phyloP scores from a whole-genome alignment of 2,888 invertebrate genomes.

The Galerucella calmariensis region DNA sequence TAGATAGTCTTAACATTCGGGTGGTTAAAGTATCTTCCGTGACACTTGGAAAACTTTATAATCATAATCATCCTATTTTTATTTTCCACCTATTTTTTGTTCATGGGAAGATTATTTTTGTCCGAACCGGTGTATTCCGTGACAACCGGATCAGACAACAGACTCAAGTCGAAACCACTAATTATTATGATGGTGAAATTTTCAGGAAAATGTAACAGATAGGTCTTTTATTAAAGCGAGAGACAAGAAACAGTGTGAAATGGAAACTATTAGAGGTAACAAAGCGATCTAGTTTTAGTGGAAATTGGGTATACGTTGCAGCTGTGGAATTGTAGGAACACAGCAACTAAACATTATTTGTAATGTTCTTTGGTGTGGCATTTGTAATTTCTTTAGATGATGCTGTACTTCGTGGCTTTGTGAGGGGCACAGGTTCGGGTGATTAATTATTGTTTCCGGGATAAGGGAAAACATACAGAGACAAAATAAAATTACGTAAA shows the following conservation, averaged over 20 bases:
- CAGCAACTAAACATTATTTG: constrained; percentile 27
- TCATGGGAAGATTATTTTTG: neutral
- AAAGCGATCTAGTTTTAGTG: constrained; percentile 18
- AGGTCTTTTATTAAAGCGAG: constrained; percentile 36
- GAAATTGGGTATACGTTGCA: constrained; percentile 32
- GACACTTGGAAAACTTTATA: too few species aligned
- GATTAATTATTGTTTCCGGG: neutral
- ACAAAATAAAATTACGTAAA: too few species aligned
- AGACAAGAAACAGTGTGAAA: constrained; percentile 12
- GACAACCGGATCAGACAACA: neutral
- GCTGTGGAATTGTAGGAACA: constrained; percentile 30
- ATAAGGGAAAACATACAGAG: neutral
- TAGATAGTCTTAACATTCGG: too few species aligned
- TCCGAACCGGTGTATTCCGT: neutral
- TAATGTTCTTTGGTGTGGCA: constrained; percentile 24
- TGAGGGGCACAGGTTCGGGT: neutral
- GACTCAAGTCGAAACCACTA: constrained; percentile 19
- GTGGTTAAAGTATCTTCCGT: too few species aligned
- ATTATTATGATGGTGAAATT: constrained; percentile 33
- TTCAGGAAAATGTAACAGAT: constrained; percentile 34
- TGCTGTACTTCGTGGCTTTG: neutral
- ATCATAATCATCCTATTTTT: too few species aligned
- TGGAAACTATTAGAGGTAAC: constrained; percentile 33
- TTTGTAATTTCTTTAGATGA: constrained; percentile 17
- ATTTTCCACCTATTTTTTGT: too few species aligned